These are phyloP conservation scores for Actinostola sp. DNA, from an alignment of 92 coral and sea anemone species.

Conservation along the genomic window DNA sequence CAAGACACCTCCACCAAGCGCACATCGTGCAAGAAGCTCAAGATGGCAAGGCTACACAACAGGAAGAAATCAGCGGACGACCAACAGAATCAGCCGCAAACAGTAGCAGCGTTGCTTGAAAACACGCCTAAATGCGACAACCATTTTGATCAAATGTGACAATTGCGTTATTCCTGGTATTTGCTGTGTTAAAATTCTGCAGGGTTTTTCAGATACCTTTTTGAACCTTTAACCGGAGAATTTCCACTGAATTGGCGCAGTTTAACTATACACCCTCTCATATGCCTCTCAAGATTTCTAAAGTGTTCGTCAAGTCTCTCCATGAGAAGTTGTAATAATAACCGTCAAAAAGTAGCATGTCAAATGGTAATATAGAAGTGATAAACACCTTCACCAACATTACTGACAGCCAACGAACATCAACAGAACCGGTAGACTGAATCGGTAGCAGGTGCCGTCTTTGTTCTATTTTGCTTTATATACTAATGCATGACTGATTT, in stretches of 20 bases:
- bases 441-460: background rate
- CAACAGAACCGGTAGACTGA: background rate
- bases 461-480: too few species aligned
- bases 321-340: too few species aligned
- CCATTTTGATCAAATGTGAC: constrained; percentile 13
- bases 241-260: too few species aligned
- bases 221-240: background rate
- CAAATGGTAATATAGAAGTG: too few species aligned
- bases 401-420: too few species aligned
- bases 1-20: constrained; percentile 13
- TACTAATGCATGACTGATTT: too few species aligned
- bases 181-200: background rate
- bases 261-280: too few species aligned
- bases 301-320: too few species aligned
- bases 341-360: too few species aligned
- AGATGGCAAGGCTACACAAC: constrained; percentile 11
- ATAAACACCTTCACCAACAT: too few species aligned
- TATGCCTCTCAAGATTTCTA: too few species aligned
- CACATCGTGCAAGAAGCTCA: constrained; percentile 3
- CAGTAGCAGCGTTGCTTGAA: constrained; percentile 30
- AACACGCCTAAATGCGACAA: constrained; percentile 33
- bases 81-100: constrained; percentile 32
- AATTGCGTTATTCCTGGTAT: too few species aligned
- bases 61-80: constrained; percentile 29
- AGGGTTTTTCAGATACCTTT: background rate